Conservation (phyloP, 1,140 invertebrate species). For the Magallana angulata region DNA sequence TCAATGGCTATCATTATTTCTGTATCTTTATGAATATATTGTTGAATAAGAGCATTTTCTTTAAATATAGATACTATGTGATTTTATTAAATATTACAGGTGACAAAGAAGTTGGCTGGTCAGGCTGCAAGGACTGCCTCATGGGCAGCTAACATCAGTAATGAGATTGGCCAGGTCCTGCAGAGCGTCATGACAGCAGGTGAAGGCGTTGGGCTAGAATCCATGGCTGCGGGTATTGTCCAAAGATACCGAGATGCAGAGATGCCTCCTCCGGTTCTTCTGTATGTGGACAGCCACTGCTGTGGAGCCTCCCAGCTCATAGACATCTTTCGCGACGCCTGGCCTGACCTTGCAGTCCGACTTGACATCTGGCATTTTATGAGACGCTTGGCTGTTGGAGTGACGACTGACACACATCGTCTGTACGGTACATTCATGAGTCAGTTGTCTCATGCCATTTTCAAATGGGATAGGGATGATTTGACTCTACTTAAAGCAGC, state of each 20-base stretch:
- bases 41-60: too few species aligned
- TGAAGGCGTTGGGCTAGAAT: constrained; percentile 41
- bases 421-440: constrained; percentile 55
- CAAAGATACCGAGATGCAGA: constrained; percentile 2
- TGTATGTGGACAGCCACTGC: constrained; percentile 48
- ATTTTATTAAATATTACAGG: too few species aligned
- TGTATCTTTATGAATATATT: too few species aligned
- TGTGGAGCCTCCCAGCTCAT: background rate
- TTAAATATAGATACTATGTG: too few species aligned
- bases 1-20: too few species aligned
- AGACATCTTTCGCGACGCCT: background rate
- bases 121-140: background rate
- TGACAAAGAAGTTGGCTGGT: too few species aligned
- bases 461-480: constrained; percentile 6
- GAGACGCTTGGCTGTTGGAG: constrained; percentile 51
- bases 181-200: constrained; percentile 53
- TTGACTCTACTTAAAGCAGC: background rate
- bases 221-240: constrained; percentile 44
- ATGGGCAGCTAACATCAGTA: constrained; percentile 25
- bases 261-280: background rate
- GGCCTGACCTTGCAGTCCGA: constrained; percentile 7
- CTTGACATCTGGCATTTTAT: constrained; percentile 68
- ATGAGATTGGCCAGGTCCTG: constrained; percentile 58
- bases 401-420: constrained; percentile 55
- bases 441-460: constrained; percentile 11